phyloP scores from a whole-genome alignment of 2,888 invertebrate genomes.

The Eueremaeus valkanovi region DNA sequence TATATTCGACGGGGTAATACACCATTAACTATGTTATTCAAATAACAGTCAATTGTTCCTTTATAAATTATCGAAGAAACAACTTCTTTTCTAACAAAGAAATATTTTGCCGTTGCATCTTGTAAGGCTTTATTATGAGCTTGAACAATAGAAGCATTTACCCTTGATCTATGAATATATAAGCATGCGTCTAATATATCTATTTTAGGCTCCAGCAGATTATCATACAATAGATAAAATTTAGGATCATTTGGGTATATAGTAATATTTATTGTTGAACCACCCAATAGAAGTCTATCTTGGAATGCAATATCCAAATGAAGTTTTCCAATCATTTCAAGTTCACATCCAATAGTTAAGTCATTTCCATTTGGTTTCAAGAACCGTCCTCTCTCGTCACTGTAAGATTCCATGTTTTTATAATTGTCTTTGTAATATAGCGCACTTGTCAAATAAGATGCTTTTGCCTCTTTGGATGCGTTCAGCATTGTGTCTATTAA shows the following conservation, averaged over 20 bases:
- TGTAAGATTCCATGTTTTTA: neutral
- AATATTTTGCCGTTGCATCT: slow-evolving; percentile 46
- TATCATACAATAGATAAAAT: slow-evolving; percentile 38
- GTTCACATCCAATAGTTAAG: neutral
- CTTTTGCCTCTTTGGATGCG: neutral
- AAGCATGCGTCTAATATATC: slow-evolving; percentile 46
- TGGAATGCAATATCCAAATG: slow-evolving; percentile 41
- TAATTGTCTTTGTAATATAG: neutral
- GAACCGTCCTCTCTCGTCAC: neutral
- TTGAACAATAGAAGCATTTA: slow-evolving; percentile 47
- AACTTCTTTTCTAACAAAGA: slow-evolving; percentile 44
- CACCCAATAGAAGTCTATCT: slow-evolving; percentile 37
- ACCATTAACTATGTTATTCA: slow-evolving; percentile 50
- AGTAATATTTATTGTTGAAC: slow-evolving; percentile 37
- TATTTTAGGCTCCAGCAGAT: slow-evolving; percentile 41
- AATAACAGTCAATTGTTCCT: slow-evolving; percentile 47
- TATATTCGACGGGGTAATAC: slow-evolving; percentile 50
- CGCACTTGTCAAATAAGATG: neutral
- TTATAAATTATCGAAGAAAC: slow-evolving; percentile 47
- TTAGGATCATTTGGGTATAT: slow-evolving; percentile 39
- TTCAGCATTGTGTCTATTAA: neutral
- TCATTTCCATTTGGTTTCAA: neutral
- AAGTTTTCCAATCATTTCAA: slow-evolving; percentile 40
- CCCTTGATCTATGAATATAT: slow-evolving; percentile 44
- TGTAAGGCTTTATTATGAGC: slow-evolving; percentile 47